Conservation (phyloP, 37 sponge, comb jelly and placozoan genomes). For the Aphrocallistes beatrix region DNA sequence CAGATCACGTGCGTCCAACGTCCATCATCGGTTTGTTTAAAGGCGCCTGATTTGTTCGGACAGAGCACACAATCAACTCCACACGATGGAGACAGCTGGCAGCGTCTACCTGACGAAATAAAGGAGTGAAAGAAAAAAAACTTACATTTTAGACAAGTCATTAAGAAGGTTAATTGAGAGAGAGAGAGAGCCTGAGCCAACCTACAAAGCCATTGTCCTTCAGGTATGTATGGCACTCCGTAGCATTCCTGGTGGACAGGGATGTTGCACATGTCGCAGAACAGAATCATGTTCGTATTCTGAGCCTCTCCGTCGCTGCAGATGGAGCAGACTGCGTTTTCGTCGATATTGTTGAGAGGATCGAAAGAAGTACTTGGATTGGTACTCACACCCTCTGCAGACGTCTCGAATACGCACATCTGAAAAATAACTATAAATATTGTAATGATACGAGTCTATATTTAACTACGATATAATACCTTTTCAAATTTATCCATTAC, state of each 20-base stretch:
- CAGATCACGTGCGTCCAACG: conserved; percentile 94
- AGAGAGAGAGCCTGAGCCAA: neutral
- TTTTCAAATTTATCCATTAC: conserved; percentile 96
- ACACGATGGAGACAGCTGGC: conserved; percentile 86
- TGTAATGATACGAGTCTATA: too few relatives aligned
- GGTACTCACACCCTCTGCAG: neutral
- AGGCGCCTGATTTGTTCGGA: conserved; percentile 92
- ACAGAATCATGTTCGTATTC: conserved; percentile 96
- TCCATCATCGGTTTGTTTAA: conserved; percentile 88
- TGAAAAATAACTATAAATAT: too few relatives aligned
- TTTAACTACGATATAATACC: conserved; percentile 65
- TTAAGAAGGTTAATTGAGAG: neutral
- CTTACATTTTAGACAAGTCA: neutral
- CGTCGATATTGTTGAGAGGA: conserved; percentile 81
- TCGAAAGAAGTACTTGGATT: conserved; percentile 1
- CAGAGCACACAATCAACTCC: conserved; percentile 91
- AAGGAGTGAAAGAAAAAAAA: neutral
- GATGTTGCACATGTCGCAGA: conserved; percentile 99
- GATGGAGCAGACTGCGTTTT: conserved; percentile 97
- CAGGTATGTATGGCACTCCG: conserved; percentile 99
- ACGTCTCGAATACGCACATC: neutral
- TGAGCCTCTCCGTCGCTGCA: conserved; percentile 97
- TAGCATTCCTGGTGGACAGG: conserved; percentile 99
- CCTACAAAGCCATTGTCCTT: conserved; percentile 95
- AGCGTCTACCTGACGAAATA: conserved; percentile 39